phyloP scores from a whole-genome alignment of 2,797 vertebrate species.

The Harpagifer antarcticus region DNA sequence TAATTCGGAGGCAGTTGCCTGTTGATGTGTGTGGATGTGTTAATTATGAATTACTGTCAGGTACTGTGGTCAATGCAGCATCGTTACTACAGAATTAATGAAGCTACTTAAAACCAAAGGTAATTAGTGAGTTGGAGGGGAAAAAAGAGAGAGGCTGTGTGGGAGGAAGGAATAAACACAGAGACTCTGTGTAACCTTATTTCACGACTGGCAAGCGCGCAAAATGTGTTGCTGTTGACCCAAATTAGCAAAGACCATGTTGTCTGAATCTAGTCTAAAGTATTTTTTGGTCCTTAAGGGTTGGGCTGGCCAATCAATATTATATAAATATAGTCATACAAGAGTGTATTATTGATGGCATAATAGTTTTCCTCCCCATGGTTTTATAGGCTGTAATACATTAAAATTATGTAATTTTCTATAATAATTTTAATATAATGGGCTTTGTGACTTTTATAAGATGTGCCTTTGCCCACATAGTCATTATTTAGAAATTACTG shows the following conservation, averaged over 20 bases:
- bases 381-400: no score
- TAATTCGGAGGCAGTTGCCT: slow-evolving; percentile 31
- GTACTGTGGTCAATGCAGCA: slow-evolving; percentile 44
- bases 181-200: slow-evolving; percentile 14
- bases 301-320: no score
- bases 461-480: no score
- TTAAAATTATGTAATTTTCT: no score
- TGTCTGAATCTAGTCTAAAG: neutral
- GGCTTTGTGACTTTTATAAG: no score
- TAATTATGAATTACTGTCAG: slow-evolving; percentile 65
- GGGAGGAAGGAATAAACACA: slow-evolving; percentile 13
- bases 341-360: no score
- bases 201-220: neutral
- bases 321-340: no score
- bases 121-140: slow-evolving; percentile 47
- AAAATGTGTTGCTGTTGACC: neutral
- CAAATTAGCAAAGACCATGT: slow-evolving; percentile 1
- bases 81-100: slow-evolving; percentile 56
- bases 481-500: no score
- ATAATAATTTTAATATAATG: no score
- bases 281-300: neutral
- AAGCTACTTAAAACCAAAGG: slow-evolving; percentile 54
- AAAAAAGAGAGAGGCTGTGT: neutral
- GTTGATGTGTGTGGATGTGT: slow-evolving; percentile 29
- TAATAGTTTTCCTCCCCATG: no score